phyloP scores from a whole-genome alignment of 2,797 vertebrate species.

The Mus caroli region DNA sequence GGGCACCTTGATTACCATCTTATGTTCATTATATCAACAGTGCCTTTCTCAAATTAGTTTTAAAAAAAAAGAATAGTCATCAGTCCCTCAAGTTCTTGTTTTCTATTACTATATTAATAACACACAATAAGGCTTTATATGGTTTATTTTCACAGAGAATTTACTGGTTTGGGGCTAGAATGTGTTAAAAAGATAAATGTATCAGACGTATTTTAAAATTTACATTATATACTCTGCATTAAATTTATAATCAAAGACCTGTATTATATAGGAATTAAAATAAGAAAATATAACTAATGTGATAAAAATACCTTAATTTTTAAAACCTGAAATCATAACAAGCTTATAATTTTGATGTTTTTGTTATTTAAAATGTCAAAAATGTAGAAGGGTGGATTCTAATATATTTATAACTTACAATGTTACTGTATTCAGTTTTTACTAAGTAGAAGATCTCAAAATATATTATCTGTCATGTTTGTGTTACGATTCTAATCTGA shows the following conservation, averaged over 20 bases:
- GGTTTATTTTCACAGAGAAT: not conserved
- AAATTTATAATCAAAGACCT: not conserved
- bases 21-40: not conserved
- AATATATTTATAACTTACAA: not conserved
- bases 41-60: not conserved
- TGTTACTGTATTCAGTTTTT: not conserved
- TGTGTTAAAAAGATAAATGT: not conserved
- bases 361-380: not conserved
- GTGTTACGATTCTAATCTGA: not conserved
- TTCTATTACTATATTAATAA: not conserved
- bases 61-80: not conserved
- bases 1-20: not conserved
- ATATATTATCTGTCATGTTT: not conserved
- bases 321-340: not conserved
- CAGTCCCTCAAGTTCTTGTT: not conserved
- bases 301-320: not conserved
- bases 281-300: not conserved
- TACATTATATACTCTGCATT: not conserved
- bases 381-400: not conserved
- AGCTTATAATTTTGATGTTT: not conserved
- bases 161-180: not conserved
- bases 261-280: not conserved
- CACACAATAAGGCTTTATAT: not conserved
- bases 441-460: not conserved
- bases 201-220: not conserved